phyloP scores from a whole-genome alignment of 2,888 invertebrate genomes.

The Calameuta pallipes region DNA sequence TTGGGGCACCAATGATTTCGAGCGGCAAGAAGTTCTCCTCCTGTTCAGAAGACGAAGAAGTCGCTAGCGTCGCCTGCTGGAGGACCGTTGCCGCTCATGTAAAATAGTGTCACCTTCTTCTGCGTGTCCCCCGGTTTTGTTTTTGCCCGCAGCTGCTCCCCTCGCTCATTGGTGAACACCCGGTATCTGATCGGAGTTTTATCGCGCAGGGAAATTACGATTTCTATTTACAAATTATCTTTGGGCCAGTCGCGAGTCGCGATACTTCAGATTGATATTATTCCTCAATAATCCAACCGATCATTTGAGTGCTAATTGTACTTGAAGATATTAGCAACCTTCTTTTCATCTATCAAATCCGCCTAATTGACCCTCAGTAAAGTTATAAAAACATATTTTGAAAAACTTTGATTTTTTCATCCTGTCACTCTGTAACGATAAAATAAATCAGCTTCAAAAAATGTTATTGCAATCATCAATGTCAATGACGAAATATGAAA shows the following conservation, averaged over 20 bases:
- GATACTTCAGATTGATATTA: background rate
- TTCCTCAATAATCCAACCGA: background rate
- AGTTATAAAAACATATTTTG: background rate
- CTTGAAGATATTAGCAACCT: background rate
- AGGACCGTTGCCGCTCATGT: slow-evolving; percentile 37
- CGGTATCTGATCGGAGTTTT: slow-evolving; percentile 46
- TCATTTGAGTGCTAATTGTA: background rate
- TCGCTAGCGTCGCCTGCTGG: slow-evolving; percentile 14
- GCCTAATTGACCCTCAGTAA: background rate
- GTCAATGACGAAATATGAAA: background rate
- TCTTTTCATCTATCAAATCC: background rate
- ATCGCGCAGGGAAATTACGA: slow-evolving; percentile 32
- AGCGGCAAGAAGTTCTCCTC: background rate
- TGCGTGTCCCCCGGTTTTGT: slow-evolving; percentile 54
- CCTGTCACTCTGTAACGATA: background rate
- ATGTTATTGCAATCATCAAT: background rate
- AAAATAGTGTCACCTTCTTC: slow-evolving; percentile 49
- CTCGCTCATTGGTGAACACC: slow-evolving; percentile 54
- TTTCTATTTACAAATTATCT: slow-evolving; percentile 16
- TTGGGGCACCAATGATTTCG: background rate
- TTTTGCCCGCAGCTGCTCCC: slow-evolving; percentile 43
- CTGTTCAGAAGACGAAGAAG: slow-evolving; percentile 19
- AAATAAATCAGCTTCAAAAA: background rate
- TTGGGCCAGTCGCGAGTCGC: background rate
- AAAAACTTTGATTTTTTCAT: too few relatives aligned